phyloP scores from a whole-genome alignment of 2,113 vertebrate species.

The Ochotona curzoniae region DNA sequence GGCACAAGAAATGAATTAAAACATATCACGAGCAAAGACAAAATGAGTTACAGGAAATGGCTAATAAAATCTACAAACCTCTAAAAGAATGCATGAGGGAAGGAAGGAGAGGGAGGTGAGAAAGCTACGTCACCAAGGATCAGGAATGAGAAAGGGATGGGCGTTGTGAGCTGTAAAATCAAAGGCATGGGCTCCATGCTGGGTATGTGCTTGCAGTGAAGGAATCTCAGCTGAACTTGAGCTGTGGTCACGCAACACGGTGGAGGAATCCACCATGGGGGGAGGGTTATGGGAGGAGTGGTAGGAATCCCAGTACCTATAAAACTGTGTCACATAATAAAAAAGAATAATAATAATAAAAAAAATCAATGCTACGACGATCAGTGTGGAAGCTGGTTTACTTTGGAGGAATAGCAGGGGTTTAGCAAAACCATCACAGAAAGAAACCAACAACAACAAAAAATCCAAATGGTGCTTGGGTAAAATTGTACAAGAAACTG shows the following conservation, averaged over 20 bases:
- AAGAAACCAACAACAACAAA: background rate
- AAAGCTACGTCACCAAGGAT: background rate
- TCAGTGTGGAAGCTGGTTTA: background rate
- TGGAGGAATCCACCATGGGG: no score
- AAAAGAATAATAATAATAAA: no score
- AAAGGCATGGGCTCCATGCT: no score
- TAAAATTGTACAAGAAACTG: background rate
- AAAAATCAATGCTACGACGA: background rate
- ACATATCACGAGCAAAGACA: background rate
- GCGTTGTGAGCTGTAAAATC: background rate
- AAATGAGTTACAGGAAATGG: background rate
- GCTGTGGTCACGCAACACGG: no score
- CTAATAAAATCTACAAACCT: background rate
- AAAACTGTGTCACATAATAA: no score
- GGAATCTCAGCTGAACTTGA: no score
- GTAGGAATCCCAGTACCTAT: no score
- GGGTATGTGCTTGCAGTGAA: no score
- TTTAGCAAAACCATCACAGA: background rate
- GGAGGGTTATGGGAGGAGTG: no score
- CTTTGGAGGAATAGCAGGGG: slow-evolving; percentile 16
- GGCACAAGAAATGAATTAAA: slow-evolving; percentile 7
- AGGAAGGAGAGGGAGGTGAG: background rate
- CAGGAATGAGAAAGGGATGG: background rate
- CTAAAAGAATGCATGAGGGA: background rate
- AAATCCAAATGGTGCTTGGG: background rate